These are phyloP conservation scores for Taxidea taxus DNA, from an alignment of 2,113 vertebrate species.

Conservation along the genomic window DNA sequence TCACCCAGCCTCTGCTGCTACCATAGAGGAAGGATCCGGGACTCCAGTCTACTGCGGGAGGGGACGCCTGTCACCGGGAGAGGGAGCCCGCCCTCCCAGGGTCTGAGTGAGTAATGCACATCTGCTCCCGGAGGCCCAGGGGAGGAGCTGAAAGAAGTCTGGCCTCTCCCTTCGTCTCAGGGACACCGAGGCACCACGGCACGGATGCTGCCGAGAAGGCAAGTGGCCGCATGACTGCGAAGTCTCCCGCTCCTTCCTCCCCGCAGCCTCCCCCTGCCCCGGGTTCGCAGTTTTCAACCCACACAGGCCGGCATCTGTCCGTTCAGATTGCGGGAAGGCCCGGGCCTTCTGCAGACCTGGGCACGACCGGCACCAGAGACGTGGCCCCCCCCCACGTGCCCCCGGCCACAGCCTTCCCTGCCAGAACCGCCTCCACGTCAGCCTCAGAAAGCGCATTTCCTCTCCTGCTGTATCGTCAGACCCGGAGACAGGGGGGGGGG, in stretches of 20 bases:
- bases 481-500: not conserved
- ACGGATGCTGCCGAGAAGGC: not conserved
- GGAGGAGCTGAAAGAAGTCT: not conserved
- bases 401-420: slow-evolving; percentile 47
- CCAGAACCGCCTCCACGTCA: slow-evolving; percentile 45
- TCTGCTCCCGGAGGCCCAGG: not conserved
- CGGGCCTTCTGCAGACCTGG: not conserved
- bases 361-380: not conserved
- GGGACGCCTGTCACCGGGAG: not conserved
- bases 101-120: not conserved
- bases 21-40: slow-evolving; percentile 80
- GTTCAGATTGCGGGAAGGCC: not conserved
- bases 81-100: not conserved
- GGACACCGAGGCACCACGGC: not conserved
- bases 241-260: not conserved
- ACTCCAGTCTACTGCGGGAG: slow-evolving; percentile 25
- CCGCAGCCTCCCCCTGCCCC: rapidly evolving
- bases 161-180: not conserved
- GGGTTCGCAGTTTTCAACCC: not conserved
- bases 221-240: rapidly evolving
- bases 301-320: not conserved
- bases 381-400: not conserved
- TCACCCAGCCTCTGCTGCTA: slow-evolving; percentile 83
- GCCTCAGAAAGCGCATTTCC: not conserved
- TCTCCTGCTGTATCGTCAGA: not conserved